Evolutionary conservation across 2,797 vertebrate species (phyloP).

Genomic region (Petrocephalus sullivani): DNA sequence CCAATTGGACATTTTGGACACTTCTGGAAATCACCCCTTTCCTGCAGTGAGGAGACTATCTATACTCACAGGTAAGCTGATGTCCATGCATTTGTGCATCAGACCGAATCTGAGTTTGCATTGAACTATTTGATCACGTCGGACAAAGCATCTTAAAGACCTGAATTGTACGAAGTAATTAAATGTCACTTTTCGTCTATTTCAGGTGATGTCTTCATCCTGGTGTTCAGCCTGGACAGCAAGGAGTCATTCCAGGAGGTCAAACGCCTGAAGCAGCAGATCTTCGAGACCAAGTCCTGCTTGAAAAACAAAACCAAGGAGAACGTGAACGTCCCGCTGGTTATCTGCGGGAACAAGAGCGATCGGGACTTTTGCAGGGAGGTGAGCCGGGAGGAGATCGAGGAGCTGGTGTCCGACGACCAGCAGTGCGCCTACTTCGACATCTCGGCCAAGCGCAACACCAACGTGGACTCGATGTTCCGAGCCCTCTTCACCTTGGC

Average conservation of each 20-base stretch:
- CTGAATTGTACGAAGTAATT: neutral
- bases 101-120: neutral
- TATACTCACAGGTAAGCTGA: constrained; percentile 84
- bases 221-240: constrained; percentile 94
- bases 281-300: constrained; percentile 91
- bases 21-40: constrained; percentile 93
- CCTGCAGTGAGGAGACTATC: constrained; percentile 95
- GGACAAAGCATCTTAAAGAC: neutral
- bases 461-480: constrained; percentile 93
- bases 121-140: neutral
- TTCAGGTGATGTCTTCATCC: constrained; percentile 88
- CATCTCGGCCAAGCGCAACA: constrained; percentile 92
- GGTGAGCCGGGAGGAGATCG: constrained; percentile 79
- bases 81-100: neutral
- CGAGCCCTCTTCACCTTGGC: constrained; percentile 86
- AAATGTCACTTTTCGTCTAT: neutral
- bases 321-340: constrained; percentile 83
- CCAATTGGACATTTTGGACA: constrained; percentile 93
- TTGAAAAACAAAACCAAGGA: constrained; percentile 93
- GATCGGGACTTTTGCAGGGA: constrained; percentile 84
- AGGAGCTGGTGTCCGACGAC: constrained; percentile 77
- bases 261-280: constrained; percentile 86
- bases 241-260: constrained; percentile 93
- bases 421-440: constrained; percentile 90
- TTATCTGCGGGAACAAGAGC: constrained; percentile 93